Conservation (phyloP, 1,140 invertebrate genomes). For the Hypsibius dujardini region DNA sequence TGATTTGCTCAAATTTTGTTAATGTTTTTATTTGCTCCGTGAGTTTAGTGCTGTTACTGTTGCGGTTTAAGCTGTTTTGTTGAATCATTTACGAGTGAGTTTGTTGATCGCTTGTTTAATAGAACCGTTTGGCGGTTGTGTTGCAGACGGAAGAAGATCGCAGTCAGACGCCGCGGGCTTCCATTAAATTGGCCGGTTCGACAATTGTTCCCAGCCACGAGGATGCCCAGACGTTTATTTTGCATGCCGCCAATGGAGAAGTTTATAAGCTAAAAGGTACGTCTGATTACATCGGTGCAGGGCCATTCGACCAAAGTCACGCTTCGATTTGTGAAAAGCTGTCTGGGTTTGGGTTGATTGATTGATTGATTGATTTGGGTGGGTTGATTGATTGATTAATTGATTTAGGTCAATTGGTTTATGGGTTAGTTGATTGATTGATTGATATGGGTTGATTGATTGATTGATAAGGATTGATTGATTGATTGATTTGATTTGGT, state of each 20-base stretch:
- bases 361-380: too few species aligned
- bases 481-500: too few species aligned
- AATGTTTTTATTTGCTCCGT: constrained; percentile 16
- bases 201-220: constrained; percentile 89
- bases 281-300: neutral
- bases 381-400: too few species aligned
- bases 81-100: constrained; percentile 16
- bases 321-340: neutral
- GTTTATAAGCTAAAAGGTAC: constrained; percentile 52
- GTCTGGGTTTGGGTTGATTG: neutral
- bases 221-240: constrained; percentile 81
- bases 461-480: too few species aligned
- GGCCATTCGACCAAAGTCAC: constrained; percentile 10
- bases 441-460: too few species aligned
- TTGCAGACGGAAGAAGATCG: constrained; percentile 11
- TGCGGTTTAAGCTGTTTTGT: constrained; percentile 17
- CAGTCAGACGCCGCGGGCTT: constrained; percentile 6
- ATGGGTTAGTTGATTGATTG: too few species aligned
- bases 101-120: constrained; percentile 1
- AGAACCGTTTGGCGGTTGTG: neutral
- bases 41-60: constrained; percentile 19
- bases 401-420: too few species aligned
- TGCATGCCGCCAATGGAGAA: constrained; percentile 74
- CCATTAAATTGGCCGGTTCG: constrained; percentile 42
- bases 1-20: constrained; percentile 20